phyloP scores from a whole-genome alignment of 2,888 invertebrate genomes.

The Drosophila anceps region DNA sequence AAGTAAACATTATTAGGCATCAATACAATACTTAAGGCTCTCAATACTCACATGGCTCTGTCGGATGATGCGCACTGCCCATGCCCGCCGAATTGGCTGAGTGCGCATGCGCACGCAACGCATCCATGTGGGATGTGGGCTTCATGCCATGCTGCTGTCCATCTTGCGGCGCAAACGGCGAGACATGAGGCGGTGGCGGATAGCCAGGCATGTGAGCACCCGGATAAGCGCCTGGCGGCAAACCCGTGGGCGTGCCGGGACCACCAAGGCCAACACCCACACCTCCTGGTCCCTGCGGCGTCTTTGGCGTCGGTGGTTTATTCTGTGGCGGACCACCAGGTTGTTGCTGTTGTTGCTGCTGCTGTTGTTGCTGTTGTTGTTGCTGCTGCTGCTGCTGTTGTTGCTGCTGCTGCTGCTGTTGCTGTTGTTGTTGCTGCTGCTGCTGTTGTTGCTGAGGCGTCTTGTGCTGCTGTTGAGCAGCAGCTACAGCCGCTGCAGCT shows the following conservation, averaged over 20 bases:
- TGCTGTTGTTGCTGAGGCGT: conserved; percentile 54
- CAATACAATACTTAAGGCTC: no score
- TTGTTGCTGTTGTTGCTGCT: conserved; percentile 51
- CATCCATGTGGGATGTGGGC: conserved; percentile 90
- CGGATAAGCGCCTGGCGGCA: conserved; percentile 84
- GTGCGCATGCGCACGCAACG: conserved; percentile 91
- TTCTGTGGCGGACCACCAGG: conserved; percentile 78
- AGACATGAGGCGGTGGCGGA: conserved; percentile 86
- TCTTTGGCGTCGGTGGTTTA: conserved; percentile 86
- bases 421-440: conserved; percentile 58
- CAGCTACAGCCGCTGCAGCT: conserved; percentile 76
- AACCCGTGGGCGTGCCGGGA: conserved; percentile 81
- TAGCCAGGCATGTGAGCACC: conserved; percentile 83
- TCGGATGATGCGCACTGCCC: conserved; percentile 83
- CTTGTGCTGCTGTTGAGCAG: conserved; percentile 42
- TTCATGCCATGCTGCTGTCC: conserved; percentile 88
- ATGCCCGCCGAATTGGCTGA: conserved; percentile 86
- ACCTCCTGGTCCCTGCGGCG: conserved; percentile 83
- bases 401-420: conserved; percentile 37
- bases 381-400: conserved; percentile 44
- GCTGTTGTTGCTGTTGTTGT: conserved; percentile 22
- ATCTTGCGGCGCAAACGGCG: conserved; percentile 87
- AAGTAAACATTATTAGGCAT: background rate
- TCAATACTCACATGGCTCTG: conserved; percentile 83
- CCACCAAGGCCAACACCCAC: conserved; percentile 70